Base-by-base conservation (phyloP, 2,888 invertebrate species). In the Dicycla oo region DNA sequence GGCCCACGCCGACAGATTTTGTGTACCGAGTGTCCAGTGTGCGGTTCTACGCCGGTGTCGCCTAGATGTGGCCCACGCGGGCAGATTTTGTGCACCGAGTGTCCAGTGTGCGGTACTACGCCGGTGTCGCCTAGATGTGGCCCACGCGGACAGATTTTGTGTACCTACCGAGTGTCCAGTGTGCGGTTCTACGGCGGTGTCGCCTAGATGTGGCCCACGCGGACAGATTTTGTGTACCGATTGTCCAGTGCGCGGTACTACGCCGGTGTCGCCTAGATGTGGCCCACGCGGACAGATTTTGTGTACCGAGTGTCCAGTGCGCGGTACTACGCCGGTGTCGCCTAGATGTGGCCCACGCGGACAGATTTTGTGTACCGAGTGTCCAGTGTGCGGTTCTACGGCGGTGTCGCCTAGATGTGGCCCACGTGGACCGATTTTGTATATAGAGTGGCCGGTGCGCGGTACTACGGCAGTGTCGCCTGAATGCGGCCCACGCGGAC, bases 401-500 rank as follows among this genome's bases (percentile, higher is more conserved):
- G 69, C 56, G 54, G 68, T 73, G 74, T 66, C 62, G 51, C 69
- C 72, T 69, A 65, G 73, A 75, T 62, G 74, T 62, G 71, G 73
- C 63, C n/a, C n/a, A n/a, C n/a, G n/a, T n/a, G n/a, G n/a, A n/a
- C n/a, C n/a, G n/a, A n/a, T 51, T 74, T 66, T 66, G 75, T 67
- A 54, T 61, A n/a, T 30, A 30, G 34, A 64, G 70, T 45, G 51
- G 45, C 62, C 63, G 45, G 56, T 38, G 72, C 45, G 62, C 67
- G 68, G 58, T 18, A n/a, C 40, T 67, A 57, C 49, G 54, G 69
- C 56, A 51, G 68, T 73, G 74, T 66, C 62, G 51, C 69, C 72
- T 69, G 67, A 71, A 75, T 62, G 74, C 57, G 71, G 73, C 63
- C 56, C 70, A 75, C 74, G 70, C 78, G 77, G 75, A 75, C 63